Evolutionary conservation across 2,888 invertebrate genomes (phyloP).

Genomic region (Drosophila affinis): DNA sequence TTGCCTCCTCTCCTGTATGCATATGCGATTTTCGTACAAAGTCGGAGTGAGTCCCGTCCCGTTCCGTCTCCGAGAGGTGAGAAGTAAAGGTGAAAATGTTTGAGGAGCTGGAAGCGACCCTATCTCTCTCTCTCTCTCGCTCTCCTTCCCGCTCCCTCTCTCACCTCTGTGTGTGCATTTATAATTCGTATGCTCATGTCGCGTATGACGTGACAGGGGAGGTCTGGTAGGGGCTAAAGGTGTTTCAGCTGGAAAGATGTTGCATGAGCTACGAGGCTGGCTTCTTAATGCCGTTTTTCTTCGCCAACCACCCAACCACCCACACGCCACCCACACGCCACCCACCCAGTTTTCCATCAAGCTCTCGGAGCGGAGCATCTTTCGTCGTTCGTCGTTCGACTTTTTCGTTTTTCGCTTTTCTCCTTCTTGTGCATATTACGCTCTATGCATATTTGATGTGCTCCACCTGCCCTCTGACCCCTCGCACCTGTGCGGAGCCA

Average conservation of each 20-base stretch:
- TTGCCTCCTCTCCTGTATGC: conserved; percentile 20
- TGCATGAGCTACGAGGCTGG: conserved; percentile 25
- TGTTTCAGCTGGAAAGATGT: conserved; percentile 3
- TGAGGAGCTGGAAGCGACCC: conserved; percentile 11
- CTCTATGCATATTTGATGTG: conserved; percentile 69
- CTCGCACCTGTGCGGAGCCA: neutral
- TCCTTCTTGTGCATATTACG: conserved; percentile 68
- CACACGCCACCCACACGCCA: too few relatives aligned
- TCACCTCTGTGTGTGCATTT: conserved; percentile 51
- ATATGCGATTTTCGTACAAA: conserved; percentile 45
- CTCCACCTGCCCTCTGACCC: conserved; percentile 1
- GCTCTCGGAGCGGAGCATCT: conserved; percentile 22
- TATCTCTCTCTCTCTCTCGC: neutral
- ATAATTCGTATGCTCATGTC: conserved; percentile 65
- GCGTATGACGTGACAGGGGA: conserved; percentile 42
- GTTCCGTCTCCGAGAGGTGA: conserved; percentile 53
- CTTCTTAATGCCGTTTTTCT: conserved; percentile 44
- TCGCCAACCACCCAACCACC: neutral
- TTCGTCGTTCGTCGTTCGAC: conserved; percentile 24
- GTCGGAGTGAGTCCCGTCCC: conserved; percentile 46
- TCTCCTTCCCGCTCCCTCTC: neutral
- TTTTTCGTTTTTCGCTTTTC: conserved; percentile 25
- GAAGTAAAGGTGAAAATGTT: conserved; percentile 37
- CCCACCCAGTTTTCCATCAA: conserved; percentile 42
- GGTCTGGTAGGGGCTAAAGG: neutral